phyloP scores from a whole-genome alignment of 1,140 invertebrate species.

The Druon quercuslanigerum region DNA sequence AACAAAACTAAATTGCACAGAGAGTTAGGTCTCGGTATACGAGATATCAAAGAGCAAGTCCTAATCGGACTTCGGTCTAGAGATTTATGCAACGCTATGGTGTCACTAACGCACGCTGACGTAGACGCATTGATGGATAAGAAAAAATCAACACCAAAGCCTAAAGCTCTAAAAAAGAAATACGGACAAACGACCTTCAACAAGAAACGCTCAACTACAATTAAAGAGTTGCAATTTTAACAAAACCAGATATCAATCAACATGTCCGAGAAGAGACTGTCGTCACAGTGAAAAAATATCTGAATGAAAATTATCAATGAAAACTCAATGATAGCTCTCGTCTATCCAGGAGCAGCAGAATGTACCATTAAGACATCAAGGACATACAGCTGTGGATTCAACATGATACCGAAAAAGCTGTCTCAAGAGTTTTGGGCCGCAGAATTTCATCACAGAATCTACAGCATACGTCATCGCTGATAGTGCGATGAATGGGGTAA shows the following conservation, averaged over 20 bases:
- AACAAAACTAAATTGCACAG: conserved; percentile 33
- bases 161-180: too few species aligned
- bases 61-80: conserved; percentile 34
- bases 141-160: background rate
- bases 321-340: background rate
- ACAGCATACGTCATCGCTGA: background rate
- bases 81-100: conserved; percentile 37
- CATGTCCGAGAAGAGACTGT: too few species aligned
- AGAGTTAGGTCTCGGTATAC: background rate
- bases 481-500: background rate
- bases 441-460: background rate
- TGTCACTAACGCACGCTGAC: background rate
- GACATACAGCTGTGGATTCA: background rate
- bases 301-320: too few species aligned
- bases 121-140: conserved; percentile 12
- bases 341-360: background rate
- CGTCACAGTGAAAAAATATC: too few species aligned
- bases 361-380: background rate
- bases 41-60: conserved; percentile 38
- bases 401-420: background rate
- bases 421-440: conserved; percentile 12
- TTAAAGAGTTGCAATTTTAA: too few species aligned
- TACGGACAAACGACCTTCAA: too few species aligned
- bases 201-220: too few species aligned
- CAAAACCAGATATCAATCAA: too few species aligned